Evolutionary conservation across 2,113 vertebrate species (phyloP), one percentile per base, ranked within the genome.

Genomic region (Scopus umbretta): DNA sequence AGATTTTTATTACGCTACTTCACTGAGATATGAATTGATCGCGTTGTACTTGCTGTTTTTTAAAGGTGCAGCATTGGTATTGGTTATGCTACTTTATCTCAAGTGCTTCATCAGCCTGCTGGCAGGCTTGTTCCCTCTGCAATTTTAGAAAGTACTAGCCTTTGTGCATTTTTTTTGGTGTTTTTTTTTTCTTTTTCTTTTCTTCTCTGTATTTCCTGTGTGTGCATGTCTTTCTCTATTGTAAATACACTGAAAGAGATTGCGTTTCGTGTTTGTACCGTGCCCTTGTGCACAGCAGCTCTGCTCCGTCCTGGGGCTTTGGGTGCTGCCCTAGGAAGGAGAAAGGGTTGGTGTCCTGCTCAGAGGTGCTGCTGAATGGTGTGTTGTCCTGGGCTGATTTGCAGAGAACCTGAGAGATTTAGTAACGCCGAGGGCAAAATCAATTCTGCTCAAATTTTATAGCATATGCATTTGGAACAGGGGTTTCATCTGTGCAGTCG

Each of bases 1-100:
- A 91, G 97, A 94, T 96, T 97, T 97, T 94, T 90, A 58, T 96
- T 95, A 23, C 1, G 2, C 94, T 88, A n/a, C 86, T 86, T 94
- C 80, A 21, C 52, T 1, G 20, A 74, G 81, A 62, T 86, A 94
- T 88, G 93, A 96, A 97, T 96, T 97, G 93, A 94, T 97, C 32
- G 17, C 2, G 3, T 63, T 68, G 90, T 80, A 42, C 90, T 87
- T 20, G 88, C 86, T 94, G 86, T 9, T 86, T 94, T 95, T 96
- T 95, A 73, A 94, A 96, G 86, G 90, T 95, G 86, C 72, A 65
- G 90, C 85, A 7, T 73, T 97, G 62, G 85, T 97, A 95, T 91
- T 94, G 82, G 90, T 95, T 93, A 83, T 42, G 71, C 93, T 95
- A 3, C 87, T 96, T 95, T 92, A 95, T 95, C 91, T 97, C 82